Conservation (phyloP, 2,888 invertebrate genomes). For the Dynastes tityus region DNA sequence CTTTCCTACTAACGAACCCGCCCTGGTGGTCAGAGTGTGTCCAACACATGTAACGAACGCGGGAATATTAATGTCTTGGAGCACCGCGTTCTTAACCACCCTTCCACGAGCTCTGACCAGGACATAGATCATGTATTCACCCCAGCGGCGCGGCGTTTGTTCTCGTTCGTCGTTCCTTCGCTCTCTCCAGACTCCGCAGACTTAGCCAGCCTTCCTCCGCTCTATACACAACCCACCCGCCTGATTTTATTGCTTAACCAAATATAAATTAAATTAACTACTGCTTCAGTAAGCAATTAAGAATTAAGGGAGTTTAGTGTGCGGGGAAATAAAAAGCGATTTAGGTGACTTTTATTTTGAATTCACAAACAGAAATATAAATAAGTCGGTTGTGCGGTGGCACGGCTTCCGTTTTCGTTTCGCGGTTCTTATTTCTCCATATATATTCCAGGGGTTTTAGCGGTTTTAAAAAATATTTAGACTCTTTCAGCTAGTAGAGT, state of each 20-base stretch:
- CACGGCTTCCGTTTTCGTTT: slow-evolving; percentile 49
- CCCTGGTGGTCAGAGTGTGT: slow-evolving; percentile 65
- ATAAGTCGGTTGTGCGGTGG: slow-evolving; percentile 46
- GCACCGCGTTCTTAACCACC: slow-evolving; percentile 69
- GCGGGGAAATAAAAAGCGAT: slow-evolving; percentile 69
- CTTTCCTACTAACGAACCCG: slow-evolving; percentile 44
- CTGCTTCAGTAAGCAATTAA: slow-evolving; percentile 71
- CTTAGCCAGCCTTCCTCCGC: slow-evolving; percentile 44
- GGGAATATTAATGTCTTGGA: slow-evolving; percentile 71
- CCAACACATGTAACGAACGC: slow-evolving; percentile 65
- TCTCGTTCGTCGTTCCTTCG: slow-evolving; percentile 25
- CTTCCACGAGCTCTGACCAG: slow-evolving; percentile 68
- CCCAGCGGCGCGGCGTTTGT: slow-evolving; percentile 55
- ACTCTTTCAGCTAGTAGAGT: slow-evolving; percentile 2
- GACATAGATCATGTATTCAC: slow-evolving; percentile 69
- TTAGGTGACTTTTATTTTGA: slow-evolving; percentile 69
- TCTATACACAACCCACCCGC: slow-evolving; percentile 55
- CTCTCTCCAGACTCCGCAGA: slow-evolving; percentile 43
- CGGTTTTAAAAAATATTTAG: slow-evolving; percentile 46
- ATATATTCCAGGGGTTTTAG: slow-evolving; percentile 40
- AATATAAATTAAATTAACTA: slow-evolving; percentile 72
- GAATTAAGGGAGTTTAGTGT: slow-evolving; percentile 68
- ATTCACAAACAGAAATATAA: slow-evolving; percentile 59
- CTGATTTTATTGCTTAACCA: slow-evolving; percentile 70
- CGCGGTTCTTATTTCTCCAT: slow-evolving; percentile 37